These are phyloP conservation scores for Congeria kusceri DNA, from an alignment of 2,888 invertebrate genomes.

Conservation along the genomic window DNA sequence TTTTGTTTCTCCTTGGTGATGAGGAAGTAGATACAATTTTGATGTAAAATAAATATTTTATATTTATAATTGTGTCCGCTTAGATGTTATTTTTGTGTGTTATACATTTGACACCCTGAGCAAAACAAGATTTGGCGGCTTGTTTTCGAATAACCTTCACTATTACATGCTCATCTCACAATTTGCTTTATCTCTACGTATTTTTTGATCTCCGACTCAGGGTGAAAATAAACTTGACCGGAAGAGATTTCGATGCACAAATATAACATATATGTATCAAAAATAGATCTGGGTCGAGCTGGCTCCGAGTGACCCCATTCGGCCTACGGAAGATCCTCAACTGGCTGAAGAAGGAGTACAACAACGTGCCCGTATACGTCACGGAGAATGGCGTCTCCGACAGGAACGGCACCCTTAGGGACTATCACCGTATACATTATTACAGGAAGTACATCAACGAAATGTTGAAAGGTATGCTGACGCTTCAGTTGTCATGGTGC, in stretches of 20 bases:
- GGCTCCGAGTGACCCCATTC: conserved; percentile 78
- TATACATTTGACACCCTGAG: too few relatives aligned
- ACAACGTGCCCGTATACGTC: conserved; percentile 75
- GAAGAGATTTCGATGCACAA: too few relatives aligned
- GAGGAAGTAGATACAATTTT: not conserved
- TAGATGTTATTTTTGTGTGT: too few relatives aligned
- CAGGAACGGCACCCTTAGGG: conserved; percentile 75
- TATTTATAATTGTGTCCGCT: too few relatives aligned
- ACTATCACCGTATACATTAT: conserved; percentile 77
- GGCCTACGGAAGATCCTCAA: conserved; percentile 78
- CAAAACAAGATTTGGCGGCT: too few relatives aligned
- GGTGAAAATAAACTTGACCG: too few relatives aligned
- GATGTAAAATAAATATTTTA: not conserved
- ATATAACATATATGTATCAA: too few relatives aligned
- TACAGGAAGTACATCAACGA: conserved; percentile 81
- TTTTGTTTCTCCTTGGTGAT: not conserved
- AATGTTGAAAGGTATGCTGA: conserved; percentile 81
- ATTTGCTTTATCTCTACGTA: too few relatives aligned
- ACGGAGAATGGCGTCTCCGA: conserved; percentile 84
- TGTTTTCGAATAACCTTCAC: too few relatives aligned
- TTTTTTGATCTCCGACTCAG: too few relatives aligned
- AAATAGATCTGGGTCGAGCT: conserved; percentile 73
- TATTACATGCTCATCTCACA: too few relatives aligned
- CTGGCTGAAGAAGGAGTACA: conserved; percentile 77
- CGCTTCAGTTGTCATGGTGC: too few relatives aligned